Evolutionary conservation across 2,888 invertebrate species (phyloP), one percentile per base, ranked within the genome.

Genomic region (Dioctria rufipes): DNA sequence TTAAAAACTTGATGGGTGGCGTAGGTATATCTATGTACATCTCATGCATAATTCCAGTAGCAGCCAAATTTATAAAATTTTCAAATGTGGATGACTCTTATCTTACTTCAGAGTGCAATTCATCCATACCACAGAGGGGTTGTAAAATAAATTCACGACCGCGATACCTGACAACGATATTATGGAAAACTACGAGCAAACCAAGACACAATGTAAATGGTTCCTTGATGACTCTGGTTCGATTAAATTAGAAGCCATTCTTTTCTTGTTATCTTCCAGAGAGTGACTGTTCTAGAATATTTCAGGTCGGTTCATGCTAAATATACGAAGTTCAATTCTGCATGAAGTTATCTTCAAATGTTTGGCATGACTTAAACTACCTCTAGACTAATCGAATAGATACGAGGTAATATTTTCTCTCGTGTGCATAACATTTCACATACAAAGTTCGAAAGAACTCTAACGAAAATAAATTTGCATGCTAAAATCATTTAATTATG

Each of bases 121-220:
- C 73, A 73, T 73, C 58, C 42, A 25, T 25, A 25, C 25, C 2
- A 51, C 73, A 73, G 6, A 8, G 58, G 73, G 40, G 60, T 40
- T 73, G 43, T 58, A 73, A 73, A 73, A n/a, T 42, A 58, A 73
- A 73, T 73, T 73, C 58, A 73, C 25, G 73, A 73, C 42, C 4
- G 46, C 4, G 67, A 67, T 67, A 73, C 73, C 60, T 54, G 54
- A 58, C 40, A 3, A 39, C 58, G 73, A 60, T 73, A 25, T 25
- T 25, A 73, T 73, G 73, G 58, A 73, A 73, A 73, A 73, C 73
- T 58, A 58, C 73, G 40, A 71, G 11, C 40, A 51, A 54, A 3
- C 54, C 40, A 40, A 54, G 71, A 71, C 54, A 71, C 39, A 58
- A 58, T 13, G 73, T 42, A 6, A 73, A 60, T 60, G 43, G 42